These are phyloP conservation scores for Pithys albifrons DNA, from an alignment of 2,113 vertebrate species.

Conservation along the genomic window DNA sequence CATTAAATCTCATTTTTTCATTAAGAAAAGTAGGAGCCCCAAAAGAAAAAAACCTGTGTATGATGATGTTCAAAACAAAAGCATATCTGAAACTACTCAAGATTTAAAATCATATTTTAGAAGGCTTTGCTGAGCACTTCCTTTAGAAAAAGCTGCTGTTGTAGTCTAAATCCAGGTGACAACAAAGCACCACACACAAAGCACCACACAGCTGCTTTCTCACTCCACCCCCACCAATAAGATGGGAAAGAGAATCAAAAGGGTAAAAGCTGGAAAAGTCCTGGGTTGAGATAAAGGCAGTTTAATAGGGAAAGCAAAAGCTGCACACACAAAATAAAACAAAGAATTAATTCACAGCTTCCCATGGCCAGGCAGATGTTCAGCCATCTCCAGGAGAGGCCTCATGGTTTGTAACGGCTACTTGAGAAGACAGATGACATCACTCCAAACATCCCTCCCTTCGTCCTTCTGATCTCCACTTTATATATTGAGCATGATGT, in stretches of 20 bases:
- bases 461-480: not conserved
- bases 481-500: not conserved
- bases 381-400: not conserved
- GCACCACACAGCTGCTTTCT: not conserved
- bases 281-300: fast-evolving
- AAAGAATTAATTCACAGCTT: not conserved
- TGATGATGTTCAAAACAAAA: not conserved
- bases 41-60: not conserved
- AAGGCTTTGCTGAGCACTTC: not conserved
- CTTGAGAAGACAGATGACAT: not conserved
- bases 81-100: fast-evolving
- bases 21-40: not conserved
- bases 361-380: not conserved
- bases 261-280: not conserved
- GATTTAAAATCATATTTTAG: not conserved
- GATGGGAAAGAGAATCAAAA: not conserved
- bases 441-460: not conserved
- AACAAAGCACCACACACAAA: not conserved
- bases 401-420: no score
- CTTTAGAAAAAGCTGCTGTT: not conserved
- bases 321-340: not conserved
- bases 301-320: not conserved
- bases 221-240: not conserved
- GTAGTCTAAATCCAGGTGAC: not conserved
- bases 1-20: not conserved